Base-by-base conservation (phyloP, 2,113 vertebrate genomes). In the Psittacula cyanocephala region DNA sequence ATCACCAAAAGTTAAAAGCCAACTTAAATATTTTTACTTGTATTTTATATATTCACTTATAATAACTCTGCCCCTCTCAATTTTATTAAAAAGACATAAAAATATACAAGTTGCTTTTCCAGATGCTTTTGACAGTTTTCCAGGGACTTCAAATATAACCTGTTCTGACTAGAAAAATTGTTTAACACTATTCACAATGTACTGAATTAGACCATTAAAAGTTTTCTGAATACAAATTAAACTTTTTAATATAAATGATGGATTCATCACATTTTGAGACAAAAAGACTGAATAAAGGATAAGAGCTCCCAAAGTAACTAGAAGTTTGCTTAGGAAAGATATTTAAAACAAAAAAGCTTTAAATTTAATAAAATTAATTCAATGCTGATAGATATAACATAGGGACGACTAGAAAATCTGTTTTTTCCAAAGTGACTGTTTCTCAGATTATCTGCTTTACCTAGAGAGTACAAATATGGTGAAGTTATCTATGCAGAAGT, bases 311-410 rank as follows among this genome's bases (percentile, higher is more conserved):
- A 76, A 19, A 91, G 5, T 44, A 72, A 28, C 35, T 33, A 25
- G 14, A 65, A 27, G 5, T 6, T 72, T 46, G 77, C 8, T 52
- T 35, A 24, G 28, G 47, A 70, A 47, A 70, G 3, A 44, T 44
- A 44, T 19, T 20, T 11, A 53, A 47, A 1, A 1, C 19, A 12
- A 2, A 1, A 20, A 19, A 9, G 13, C 13, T 67, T 63, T 20
- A 46, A 2, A 24, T 62, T 65, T 77, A 43, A 13, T 29, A 55
- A 52, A 39, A 83, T 41, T 6, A 39, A 60, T 80, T 93, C 7
- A 69, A 28, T 23, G 46, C 9, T 57, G 10, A 41, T 23, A 53
- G 8, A 8, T 71, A 59, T 29, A 53, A 44, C 17, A 52, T 6
- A 59, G 29, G 7, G 3, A 76, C 9, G 6, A 60, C 11, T 31